Conservation (phyloP, 2,113 vertebrate species). For the Notechis scutatus region DNA sequence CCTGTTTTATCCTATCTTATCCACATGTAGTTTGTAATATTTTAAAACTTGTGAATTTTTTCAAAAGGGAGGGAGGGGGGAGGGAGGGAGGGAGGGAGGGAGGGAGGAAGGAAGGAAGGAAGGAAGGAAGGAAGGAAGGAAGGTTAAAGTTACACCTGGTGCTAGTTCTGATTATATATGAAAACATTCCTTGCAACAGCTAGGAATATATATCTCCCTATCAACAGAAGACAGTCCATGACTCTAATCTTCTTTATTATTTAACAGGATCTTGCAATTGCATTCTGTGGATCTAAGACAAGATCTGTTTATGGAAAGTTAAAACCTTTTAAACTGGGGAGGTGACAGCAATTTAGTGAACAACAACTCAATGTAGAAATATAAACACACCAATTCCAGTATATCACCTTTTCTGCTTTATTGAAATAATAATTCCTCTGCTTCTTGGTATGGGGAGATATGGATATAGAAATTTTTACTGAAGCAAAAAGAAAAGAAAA, state of each 20-base stretch:
- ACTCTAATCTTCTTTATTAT: background rate
- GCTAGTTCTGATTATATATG: background rate
- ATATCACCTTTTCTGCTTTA: background rate
- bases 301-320: background rate
- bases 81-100: no score
- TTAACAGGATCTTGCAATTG: background rate
- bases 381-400: background rate
- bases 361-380: background rate
- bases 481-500: background rate
- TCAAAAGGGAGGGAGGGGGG: background rate
- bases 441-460: background rate
- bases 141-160: background rate
- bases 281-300: background rate
- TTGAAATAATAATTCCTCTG: fast-evolving
- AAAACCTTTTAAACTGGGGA: background rate
- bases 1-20: background rate
- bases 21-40: no score
- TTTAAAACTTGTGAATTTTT: background rate
- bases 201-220: background rate
- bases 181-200: background rate
- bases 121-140: background rate
- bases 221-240: background rate
- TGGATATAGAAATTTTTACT: background rate
- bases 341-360: background rate
- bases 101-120: no score